Base-by-base conservation (phyloP, 92 coral and sea anemone species). In the Isaurus tuberculatus region DNA sequence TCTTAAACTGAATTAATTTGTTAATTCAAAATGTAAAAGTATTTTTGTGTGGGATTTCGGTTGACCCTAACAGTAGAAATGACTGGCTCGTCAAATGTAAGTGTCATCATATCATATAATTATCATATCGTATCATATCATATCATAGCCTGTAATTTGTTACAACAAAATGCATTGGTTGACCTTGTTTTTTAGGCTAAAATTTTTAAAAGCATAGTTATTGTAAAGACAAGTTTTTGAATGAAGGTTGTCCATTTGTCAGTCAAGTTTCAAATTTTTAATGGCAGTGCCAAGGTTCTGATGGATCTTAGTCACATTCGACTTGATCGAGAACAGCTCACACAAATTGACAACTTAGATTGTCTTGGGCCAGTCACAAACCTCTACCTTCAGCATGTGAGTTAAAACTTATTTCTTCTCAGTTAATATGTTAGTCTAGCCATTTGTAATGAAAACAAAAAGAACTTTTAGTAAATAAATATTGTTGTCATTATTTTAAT, bases 331-430 rank as follows among this genome's bases (percentile, higher is more conserved):
- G 97, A 93, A 48, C 77, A 86, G 57, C 90, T 95, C 61, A 31
- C 72, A 73, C 69, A 53, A 65, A 91, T 93, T 89, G 97, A 95
- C 79, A 89, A 93, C 70, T 73, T 95, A 75, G 98, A 95, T 23
- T 95, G 98, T 37, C 94, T 95, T 80, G 98, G 98, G 28, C 94
- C 96, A 30, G 98, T 95, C 16, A 95, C 97, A 42, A 91, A 95
- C 84, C 86, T 95, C 25, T 95, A 95, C 79, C 83, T 95, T 69
- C 98, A 95, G 72, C 90, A 91, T 48, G 98, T 95, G 79, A 81
- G 94, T 58, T 13, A 32, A 11, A 16, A n/a, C 10, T 20, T 13
- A 28, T 14, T 5, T 26, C 57, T 22, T 25, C 10, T 63, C 13
- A n/a, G 23, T 23, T 23, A 17, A 6, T 11, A 27, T 7, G 17